Evolutionary conservation across 1,140 invertebrate genomes (phyloP).

Genomic region (Megathymus violae): DNA sequence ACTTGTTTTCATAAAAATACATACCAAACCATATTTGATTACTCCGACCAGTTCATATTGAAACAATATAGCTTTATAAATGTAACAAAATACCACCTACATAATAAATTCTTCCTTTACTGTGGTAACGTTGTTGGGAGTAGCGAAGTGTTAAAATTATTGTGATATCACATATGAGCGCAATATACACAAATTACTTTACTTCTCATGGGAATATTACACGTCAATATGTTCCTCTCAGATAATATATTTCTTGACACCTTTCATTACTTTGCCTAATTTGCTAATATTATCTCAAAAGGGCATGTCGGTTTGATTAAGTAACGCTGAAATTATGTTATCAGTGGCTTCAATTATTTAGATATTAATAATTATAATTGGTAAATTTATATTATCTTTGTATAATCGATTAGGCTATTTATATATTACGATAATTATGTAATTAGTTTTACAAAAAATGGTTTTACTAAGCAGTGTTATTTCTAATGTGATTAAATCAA

Average conservation of each 20-base stretch:
- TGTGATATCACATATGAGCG: background rate
- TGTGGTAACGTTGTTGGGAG: slow-evolving; percentile 3
- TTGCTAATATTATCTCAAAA: background rate
- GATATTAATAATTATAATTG: background rate
- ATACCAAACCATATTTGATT: no score
- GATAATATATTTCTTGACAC: background rate
- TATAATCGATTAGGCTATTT: no score
- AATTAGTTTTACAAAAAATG: no score
- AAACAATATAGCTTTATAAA: no score
- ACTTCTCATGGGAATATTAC: slow-evolving; percentile 18
- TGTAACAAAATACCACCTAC: no score
- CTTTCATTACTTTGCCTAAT: slow-evolving; percentile 1
- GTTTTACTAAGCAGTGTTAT: no score
- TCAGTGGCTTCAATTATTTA: no score
- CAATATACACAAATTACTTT: slow-evolving; percentile 14
- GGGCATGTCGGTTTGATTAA: slow-evolving; percentile 4
- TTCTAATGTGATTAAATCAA: no score
- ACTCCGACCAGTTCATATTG: no score
- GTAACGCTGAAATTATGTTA: background rate
- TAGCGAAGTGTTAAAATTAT: slow-evolving; percentile 3
- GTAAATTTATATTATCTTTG: no score
- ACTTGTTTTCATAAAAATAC: no score
- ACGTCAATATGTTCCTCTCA: slow-evolving; percentile 5
- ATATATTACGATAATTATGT: no score
- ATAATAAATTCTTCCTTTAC: slow-evolving; percentile 1